Base-by-base conservation (phyloP, 2,113 vertebrate species). In the Hymenochirus boettgeri region DNA sequence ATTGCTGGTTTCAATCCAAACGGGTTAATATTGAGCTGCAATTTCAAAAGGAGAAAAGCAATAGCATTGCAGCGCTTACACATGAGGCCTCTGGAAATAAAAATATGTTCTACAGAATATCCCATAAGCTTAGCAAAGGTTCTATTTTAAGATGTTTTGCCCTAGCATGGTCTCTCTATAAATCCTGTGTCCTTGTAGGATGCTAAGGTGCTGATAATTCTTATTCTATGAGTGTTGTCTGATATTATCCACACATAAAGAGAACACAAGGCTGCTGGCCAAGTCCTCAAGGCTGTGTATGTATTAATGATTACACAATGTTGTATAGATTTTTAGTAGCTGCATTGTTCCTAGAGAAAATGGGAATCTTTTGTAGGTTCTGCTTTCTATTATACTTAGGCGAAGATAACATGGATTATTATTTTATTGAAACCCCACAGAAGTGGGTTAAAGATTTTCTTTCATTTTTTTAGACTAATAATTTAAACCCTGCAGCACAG, bases 271-370 rank as follows among this genome's bases (percentile, higher is more conserved):
- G 53, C 63, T 51, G 63, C 63, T 2, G 45, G 42, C 54, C 63
- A 39, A 27, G 19, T 66, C 54, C 54, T 66, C 55, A 50, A 66
- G 63, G 63, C 63, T 37, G 55, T 66, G 63, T 66, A 66, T 58
- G 53, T 50, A 66, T 66, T 58, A 66, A 51, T 58, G 55, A 57
- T 51, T 58, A 66, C 63, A 66, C 6, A 24, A 51, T 58, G 55
- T 50, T 58, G 29, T 66, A 57, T 57, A 35, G 63, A 58, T 57
- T 66, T 66, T 66, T 58, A 65, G 63, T 22, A 13, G 1, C 57
- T 31, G 22, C 42, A 65, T 65, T 57, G 52, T 50, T 66, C n/a
- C 54, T 25, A 45, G 29, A 48, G 54, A 57, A 65, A 50, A 65
- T 50, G 50, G 13, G 27, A 58, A 21, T 29, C 45, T n/a, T 21